A percentile compares a stretch with the other conserved stretches of the same genome.
phyloP scores from a whole-genome alignment of 2,888 invertebrate genomes.

The Ennomos erosarius region DNA sequence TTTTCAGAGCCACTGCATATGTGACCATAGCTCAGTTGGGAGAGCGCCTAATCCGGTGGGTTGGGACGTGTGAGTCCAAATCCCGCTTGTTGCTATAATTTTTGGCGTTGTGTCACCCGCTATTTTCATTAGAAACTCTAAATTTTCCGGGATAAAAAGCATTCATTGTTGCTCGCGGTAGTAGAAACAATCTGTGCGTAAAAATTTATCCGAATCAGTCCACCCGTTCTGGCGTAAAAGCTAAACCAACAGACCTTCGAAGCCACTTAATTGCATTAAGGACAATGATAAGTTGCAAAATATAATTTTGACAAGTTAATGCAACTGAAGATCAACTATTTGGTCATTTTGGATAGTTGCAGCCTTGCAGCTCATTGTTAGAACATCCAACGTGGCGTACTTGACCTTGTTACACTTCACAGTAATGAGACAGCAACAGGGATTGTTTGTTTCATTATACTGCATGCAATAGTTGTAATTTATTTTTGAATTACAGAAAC shows the following conservation, averaged over 20 bases:
- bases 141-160: too few relatives aligned
- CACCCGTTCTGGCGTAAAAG: too few relatives aligned
- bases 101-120: too few relatives aligned
- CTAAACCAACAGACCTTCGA: too few relatives aligned
- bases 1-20: background rate
- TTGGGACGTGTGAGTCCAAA: too few relatives aligned
- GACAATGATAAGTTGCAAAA: conserved; percentile 19
- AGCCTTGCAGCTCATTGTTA: conserved; percentile 12
- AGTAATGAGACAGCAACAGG: conserved; percentile 15
- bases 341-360: conserved; percentile 13
- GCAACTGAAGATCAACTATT: conserved; percentile 14
- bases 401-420: conserved; percentile 18
- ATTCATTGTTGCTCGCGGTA: too few relatives aligned
- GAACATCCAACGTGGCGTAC: conserved; percentile 12
- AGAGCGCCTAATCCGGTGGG: too few relatives aligned
- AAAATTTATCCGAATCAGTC: too few relatives aligned
- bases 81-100: too few relatives aligned
- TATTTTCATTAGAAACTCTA: too few relatives aligned
- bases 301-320: conserved; percentile 15
- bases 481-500: background rate
- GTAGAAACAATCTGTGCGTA: too few relatives aligned
- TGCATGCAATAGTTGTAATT: conserved; percentile 4
- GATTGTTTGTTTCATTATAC: conserved; percentile 9
- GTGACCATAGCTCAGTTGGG: too few relatives aligned
- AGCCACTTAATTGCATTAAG: conserved; percentile 5